Evolutionary conservation across 2,113 vertebrate genomes (phyloP).

Genomic region (Thamnaconus septentrionalis): DNA sequence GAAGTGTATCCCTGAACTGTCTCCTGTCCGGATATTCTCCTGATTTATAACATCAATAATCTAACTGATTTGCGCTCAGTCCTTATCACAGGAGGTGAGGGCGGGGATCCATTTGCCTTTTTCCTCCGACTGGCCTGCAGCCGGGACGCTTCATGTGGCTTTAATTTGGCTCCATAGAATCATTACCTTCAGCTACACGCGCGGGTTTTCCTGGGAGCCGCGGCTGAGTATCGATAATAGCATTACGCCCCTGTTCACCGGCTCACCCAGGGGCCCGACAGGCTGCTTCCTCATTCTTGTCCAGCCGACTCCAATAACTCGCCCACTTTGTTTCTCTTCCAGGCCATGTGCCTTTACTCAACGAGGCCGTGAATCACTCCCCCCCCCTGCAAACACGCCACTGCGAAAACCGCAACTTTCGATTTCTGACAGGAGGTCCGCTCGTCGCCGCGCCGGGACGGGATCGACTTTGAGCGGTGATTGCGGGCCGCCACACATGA

Average conservation of each 20-base stretch:
- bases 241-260: slow-evolving; percentile 28
- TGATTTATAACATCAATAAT: slow-evolving; percentile 12
- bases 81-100: neutral
- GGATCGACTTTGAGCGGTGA: too few relatives aligned
- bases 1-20: too few relatives aligned
- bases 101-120: neutral
- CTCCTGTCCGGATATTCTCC: neutral
- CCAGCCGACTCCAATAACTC: slow-evolving; percentile 19
- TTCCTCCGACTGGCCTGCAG: neutral
- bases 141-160: slow-evolving; percentile 55
- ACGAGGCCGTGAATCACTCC: slow-evolving; percentile 10
- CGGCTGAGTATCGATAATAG: slow-evolving; percentile 38
- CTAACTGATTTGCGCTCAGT: neutral
- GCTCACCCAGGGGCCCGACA: slow-evolving; percentile 22
- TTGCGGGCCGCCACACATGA: too few relatives aligned
- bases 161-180: slow-evolving; percentile 63
- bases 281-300: slow-evolving; percentile 14
- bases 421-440: slow-evolving; percentile 8
- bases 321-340: slow-evolving; percentile 16
- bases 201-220: slow-evolving; percentile 19
- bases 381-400: neutral
- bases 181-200: slow-evolving; percentile 25
- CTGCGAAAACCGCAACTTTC: neutral
- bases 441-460: neutral
- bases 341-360: slow-evolving; percentile 29